Evolutionary conservation across 64 coral and sea anemone species (phyloP).

Genomic region (Catalaphyllia jardinei): DNA sequence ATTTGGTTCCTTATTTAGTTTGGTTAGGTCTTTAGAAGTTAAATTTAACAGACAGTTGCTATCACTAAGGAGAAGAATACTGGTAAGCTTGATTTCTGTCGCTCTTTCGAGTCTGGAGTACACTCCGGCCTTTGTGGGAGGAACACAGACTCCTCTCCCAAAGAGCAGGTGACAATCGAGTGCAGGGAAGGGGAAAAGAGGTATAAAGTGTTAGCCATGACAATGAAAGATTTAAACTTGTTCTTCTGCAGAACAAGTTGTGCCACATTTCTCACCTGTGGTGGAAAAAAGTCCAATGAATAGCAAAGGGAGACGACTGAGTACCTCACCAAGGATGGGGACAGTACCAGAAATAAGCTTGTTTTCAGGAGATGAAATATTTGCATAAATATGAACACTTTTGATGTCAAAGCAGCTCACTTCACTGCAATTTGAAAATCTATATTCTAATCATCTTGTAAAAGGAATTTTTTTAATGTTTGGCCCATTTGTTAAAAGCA

Average conservation of each 20-base stretch:
- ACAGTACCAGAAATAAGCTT: constrained; percentile 50
- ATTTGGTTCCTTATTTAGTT: too few relatives aligned
- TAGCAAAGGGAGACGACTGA: constrained; percentile 23
- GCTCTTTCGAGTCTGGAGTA: too few relatives aligned
- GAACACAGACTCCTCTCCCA: too few relatives aligned
- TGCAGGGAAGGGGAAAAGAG: background rate
- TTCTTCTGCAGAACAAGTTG: constrained; percentile 51
- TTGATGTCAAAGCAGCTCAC: background rate
- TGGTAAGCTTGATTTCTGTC: too few relatives aligned
- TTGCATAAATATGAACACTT: constrained; percentile 20
- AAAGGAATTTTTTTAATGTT: too few relatives aligned
- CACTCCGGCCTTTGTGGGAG: too few relatives aligned
- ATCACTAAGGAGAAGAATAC: too few relatives aligned
- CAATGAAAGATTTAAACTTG: background rate
- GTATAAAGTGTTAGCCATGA: background rate
- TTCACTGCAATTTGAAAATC: background rate
- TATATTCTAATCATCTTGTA: background rate
- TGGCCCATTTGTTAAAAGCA: too few relatives aligned
- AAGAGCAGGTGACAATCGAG: background rate
- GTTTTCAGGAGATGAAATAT: constrained; percentile 71
- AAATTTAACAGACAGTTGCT: too few relatives aligned
- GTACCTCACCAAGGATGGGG: background rate
- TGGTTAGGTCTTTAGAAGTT: too few relatives aligned
- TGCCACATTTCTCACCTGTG: constrained; percentile 54
- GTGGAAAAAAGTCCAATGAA: background rate